Conservation (phyloP, 1,140 invertebrate genomes). For the Eriosoma lanigerum region DNA sequence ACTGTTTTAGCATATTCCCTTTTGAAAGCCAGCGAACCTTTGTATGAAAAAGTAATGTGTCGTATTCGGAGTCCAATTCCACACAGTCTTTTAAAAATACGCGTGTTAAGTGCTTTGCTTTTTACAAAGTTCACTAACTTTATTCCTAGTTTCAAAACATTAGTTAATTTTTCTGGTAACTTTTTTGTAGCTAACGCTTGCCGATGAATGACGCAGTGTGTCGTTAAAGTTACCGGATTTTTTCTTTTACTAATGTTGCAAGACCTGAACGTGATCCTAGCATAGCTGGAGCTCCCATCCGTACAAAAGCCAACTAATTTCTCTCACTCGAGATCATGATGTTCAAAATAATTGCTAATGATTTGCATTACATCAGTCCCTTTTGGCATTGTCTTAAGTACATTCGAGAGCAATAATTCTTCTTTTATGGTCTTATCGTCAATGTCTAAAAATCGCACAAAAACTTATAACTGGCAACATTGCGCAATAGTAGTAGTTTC, state of each 20-base stretch:
- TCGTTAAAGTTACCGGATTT: slow-evolving; percentile 55
- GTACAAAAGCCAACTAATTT: slow-evolving; percentile 56
- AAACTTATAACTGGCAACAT: slow-evolving; percentile 50
- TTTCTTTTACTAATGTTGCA: slow-evolving; percentile 56
- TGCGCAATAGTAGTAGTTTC: slow-evolving; percentile 39
- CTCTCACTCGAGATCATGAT: slow-evolving; percentile 55
- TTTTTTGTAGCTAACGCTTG: slow-evolving; percentile 54
- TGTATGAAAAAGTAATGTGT: slow-evolving; percentile 27
- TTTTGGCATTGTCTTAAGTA: slow-evolving; percentile 54
- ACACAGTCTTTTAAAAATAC: slow-evolving; percentile 14
- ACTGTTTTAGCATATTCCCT: slow-evolving; percentile 17
- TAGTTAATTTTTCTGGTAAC: slow-evolving; percentile 54
- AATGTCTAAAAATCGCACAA: slow-evolving; percentile 47
- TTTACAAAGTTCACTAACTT: slow-evolving; percentile 18
- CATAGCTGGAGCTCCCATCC: slow-evolving; percentile 57
- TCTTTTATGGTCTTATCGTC: slow-evolving; percentile 49
- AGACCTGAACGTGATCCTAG: slow-evolving; percentile 57
- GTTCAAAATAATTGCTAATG: slow-evolving; percentile 55
- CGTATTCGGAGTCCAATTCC: slow-evolving; percentile 3
- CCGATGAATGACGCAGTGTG: slow-evolving; percentile 56
- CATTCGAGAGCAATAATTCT: slow-evolving; percentile 11
- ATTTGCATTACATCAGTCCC: slow-evolving; percentile 55
- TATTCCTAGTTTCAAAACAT: slow-evolving; percentile 55
- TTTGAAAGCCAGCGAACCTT: slow-evolving; percentile 7
- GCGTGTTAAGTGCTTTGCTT: background rate